These are phyloP conservation scores for Cistogaster globosa DNA, from an alignment of 2,888 invertebrate genomes.

Conservation along the genomic window DNA sequence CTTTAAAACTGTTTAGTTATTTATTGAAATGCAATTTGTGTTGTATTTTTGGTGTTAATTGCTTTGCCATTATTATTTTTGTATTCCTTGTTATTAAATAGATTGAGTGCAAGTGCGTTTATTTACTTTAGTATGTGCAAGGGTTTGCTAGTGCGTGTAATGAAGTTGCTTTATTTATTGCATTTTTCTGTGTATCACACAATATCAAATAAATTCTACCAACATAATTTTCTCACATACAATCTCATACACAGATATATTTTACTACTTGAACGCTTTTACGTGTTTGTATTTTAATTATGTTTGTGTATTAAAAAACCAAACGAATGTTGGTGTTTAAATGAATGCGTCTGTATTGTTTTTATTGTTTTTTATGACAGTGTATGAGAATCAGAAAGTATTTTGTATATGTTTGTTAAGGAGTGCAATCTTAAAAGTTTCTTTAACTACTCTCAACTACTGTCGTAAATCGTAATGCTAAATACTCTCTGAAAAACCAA, in stretches of 20 bases:
- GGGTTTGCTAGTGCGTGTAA: constrained; percentile 67
- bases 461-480: too few relatives aligned
- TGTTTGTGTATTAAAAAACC: background rate
- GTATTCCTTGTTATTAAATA: constrained; percentile 48
- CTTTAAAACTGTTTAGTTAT: constrained; percentile 54
- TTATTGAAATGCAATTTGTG: constrained; percentile 71
- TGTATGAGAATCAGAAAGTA: constrained; percentile 4
- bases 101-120: constrained; percentile 9
- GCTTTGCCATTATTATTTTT: constrained; percentile 63
- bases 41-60: constrained; percentile 69
- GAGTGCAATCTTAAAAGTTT: background rate
- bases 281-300: constrained; percentile 23
- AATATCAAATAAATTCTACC: constrained; percentile 25
- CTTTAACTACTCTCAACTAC: too few relatives aligned
- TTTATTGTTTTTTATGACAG: constrained; percentile 31
- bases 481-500: too few relatives aligned
- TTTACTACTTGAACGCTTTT: constrained; percentile 41
- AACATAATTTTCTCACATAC: background rate
- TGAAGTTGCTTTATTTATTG: constrained; percentile 69
- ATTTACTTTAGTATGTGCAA: background rate
- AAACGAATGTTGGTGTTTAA: background rate
- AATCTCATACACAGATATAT: background rate
- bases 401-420: background rate
- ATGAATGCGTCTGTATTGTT: constrained; percentile 17
- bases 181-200: constrained; percentile 51